Conservation (phyloP, 2,797 vertebrate species). For the Sylvilagus floridanus region DNA sequence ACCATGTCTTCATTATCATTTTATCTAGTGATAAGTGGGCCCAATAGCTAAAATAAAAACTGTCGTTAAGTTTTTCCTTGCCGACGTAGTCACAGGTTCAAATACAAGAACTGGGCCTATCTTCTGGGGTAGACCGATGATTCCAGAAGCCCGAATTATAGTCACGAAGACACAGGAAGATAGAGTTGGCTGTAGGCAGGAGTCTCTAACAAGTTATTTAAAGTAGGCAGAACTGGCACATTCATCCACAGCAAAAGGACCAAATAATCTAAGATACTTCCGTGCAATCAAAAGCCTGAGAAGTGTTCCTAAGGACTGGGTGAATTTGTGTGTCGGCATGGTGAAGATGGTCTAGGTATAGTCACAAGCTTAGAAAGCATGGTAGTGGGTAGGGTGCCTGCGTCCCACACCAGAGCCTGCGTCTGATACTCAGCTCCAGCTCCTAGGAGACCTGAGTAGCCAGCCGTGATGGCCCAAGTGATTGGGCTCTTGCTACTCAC, state of each 20-base stretch:
- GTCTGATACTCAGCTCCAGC: too few relatives aligned
- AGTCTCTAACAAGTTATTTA: not conserved
- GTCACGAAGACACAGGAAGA: accelerated
- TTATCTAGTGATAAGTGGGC: not conserved
- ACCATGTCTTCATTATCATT: not conserved
- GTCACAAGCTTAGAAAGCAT: not conserved
- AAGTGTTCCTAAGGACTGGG: not conserved
- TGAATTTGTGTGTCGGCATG: not conserved
- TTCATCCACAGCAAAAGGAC: not conserved
- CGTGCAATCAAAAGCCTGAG: not conserved
- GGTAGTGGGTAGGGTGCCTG: too few relatives aligned
- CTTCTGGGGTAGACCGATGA: not conserved
- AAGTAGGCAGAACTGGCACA: not conserved
- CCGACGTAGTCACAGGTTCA: not conserved
- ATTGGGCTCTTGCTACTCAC: too few relatives aligned
- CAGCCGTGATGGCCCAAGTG: too few relatives aligned
- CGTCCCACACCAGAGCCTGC: too few relatives aligned
- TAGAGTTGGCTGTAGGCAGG: too few relatives aligned
- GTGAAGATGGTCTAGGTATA: not conserved
- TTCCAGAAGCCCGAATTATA: not conserved
- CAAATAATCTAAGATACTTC: not conserved
- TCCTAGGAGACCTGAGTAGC: too few relatives aligned
- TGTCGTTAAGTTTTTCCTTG: not conserved
- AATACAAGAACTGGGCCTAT: not conserved
- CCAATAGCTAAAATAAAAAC: not conserved